phyloP scores from a whole-genome alignment of 2,113 vertebrate genomes.

The Ailurus styani region DNA sequence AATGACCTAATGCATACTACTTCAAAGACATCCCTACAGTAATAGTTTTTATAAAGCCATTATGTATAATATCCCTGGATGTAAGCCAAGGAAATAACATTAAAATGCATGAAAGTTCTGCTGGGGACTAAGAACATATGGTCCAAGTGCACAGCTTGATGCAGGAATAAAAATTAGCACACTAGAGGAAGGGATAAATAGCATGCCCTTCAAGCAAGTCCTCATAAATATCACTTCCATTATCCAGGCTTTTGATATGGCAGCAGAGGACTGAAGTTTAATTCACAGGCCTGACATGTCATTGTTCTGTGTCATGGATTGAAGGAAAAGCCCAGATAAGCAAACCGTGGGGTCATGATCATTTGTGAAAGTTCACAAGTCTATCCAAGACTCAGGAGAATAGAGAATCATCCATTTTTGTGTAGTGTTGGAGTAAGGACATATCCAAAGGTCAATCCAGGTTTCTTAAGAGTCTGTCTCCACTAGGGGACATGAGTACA shows the following conservation, averaged over 20 bases:
- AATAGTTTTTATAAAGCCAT: constrained; percentile 57
- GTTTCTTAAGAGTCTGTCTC: not conserved
- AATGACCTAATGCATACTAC: constrained; percentile 20
- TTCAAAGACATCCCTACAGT: constrained; percentile 46
- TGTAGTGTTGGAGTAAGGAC: not conserved
- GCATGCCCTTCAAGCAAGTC: constrained; percentile 52
- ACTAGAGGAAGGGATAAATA: constrained; percentile 38
- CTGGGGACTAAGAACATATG: constrained; percentile 70
- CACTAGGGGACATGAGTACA: not conserved
- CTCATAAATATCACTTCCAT: not conserved
- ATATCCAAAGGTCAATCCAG: not conserved
- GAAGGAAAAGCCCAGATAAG: not conserved
- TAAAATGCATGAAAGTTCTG: constrained; percentile 68
- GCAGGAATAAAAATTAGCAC: constrained; percentile 59
- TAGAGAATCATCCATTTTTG: not conserved
- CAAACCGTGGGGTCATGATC: not conserved
- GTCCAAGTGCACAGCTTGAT: constrained; percentile 58
- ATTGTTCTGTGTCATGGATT: not conserved
- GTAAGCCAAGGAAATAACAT: constrained; percentile 62
- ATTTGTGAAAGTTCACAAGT: not conserved
- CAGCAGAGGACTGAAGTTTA: not conserved
- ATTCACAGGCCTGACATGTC: not conserved
- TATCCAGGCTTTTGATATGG: not conserved
- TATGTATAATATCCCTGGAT: constrained; percentile 58
- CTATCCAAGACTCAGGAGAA: not conserved